Percentiles rank a stretch among this genome's conserved stretches.
phyloP scores from a whole-genome alignment of 2,888 invertebrate species.

The Heteropelma amictum region DNA sequence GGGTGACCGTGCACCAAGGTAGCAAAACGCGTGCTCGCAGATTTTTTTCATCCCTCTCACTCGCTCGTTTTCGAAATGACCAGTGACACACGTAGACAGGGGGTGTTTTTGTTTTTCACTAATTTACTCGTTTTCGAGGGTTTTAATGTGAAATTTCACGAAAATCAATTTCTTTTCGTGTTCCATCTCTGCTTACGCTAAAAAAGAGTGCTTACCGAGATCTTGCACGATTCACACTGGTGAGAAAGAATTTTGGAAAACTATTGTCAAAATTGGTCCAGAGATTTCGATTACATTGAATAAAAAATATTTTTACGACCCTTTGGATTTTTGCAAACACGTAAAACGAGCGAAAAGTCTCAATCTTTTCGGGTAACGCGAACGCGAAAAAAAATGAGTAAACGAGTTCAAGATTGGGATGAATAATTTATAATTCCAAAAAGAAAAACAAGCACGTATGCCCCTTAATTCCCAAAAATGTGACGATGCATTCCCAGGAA shows the following conservation, averaged over 20 bases:
- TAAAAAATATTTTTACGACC: no score
- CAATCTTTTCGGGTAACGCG: no score
- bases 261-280: no score
- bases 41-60: no score
- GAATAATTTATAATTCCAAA: slow-evolving; percentile 24
- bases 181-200: no score
- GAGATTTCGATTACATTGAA: no score
- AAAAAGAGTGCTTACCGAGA: no score
- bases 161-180: no score
- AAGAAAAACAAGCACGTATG: slow-evolving; percentile 27
- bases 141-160: background rate
- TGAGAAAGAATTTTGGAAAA: no score
- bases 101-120: background rate
- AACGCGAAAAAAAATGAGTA: background rate
- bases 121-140: background rate
- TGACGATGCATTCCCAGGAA: slow-evolving; percentile 22
- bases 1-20: background rate
- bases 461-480: background rate
- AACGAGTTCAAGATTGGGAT: slow-evolving; percentile 10
- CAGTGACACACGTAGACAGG: background rate
- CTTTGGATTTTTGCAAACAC: background rate
- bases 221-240: no score
- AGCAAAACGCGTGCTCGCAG: slow-evolving; percentile 8
- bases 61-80: background rate
- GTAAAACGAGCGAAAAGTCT: no score